Evolutionary conservation across 2,113 vertebrate genomes (phyloP).

Genomic region (Chlamydotis undulata): DNA sequence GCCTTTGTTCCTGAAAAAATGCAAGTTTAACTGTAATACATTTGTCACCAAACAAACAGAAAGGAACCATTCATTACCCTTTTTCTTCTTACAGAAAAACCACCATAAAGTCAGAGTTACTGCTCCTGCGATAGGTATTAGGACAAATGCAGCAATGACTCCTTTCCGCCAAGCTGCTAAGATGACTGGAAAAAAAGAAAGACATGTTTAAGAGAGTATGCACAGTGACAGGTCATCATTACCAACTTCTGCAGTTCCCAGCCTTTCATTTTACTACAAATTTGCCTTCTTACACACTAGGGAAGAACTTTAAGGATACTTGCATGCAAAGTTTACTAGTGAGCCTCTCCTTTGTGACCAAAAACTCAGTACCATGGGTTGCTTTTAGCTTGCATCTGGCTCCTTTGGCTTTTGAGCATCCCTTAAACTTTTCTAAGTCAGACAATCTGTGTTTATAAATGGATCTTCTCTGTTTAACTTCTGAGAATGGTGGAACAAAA

Average conservation of each 20-base stretch:
- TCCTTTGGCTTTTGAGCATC: not conserved
- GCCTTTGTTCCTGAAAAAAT: not conserved
- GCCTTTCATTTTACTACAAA: not conserved
- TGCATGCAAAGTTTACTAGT: not conserved
- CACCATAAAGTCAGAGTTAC: not conserved
- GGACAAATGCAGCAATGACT: slow-evolving; percentile 41
- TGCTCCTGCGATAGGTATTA: slow-evolving; percentile 1
- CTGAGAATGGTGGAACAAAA: not conserved
- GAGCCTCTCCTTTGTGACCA: not conserved
- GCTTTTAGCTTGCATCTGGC: not conserved
- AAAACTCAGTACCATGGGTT: not conserved
- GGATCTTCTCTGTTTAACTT: not conserved
- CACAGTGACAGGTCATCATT: not conserved
- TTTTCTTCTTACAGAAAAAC: slow-evolving; percentile 54
- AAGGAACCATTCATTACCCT: slow-evolving; percentile 47
- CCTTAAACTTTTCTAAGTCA: not conserved
- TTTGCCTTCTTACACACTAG: not conserved
- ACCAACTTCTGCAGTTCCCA: not conserved
- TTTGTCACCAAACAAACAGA: not conserved
- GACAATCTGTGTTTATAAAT: not conserved
- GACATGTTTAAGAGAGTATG: not conserved
- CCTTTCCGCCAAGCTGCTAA: slow-evolving; percentile 68
- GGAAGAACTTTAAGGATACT: not conserved
- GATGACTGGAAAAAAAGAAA: slow-evolving; percentile 59
- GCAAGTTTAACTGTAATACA: not conserved